These are phyloP conservation scores for Agonopterix heracliana DNA, from an alignment of 2,888 invertebrate genomes.

Conservation along the genomic window DNA sequence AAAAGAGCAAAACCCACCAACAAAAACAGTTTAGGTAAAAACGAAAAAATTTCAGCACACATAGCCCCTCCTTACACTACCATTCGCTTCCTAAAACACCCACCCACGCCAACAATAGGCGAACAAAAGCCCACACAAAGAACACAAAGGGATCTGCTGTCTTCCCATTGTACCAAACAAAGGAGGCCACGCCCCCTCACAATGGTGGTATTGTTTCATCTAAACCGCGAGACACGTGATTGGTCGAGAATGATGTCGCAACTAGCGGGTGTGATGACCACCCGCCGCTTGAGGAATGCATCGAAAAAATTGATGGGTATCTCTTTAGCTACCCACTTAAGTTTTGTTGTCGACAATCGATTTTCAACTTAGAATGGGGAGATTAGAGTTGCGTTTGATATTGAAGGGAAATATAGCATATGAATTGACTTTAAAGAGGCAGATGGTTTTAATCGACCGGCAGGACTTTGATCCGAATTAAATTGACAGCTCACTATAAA, in stretches of 20 bases:
- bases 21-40: too few species aligned
- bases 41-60: conserved; percentile 32
- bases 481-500: conserved; percentile 58
- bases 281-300: conserved; percentile 48
- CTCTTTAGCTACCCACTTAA: conserved; percentile 26
- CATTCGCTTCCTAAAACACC: conserved; percentile 13
- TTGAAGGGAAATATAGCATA: not conserved
- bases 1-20: too few species aligned
- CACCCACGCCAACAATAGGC: conserved; percentile 33
- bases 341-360: conserved; percentile 1
- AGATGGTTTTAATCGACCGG: conserved; percentile 45
- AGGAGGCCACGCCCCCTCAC: conserved; percentile 52
- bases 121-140: conserved; percentile 55
- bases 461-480: conserved; percentile 47
- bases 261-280: conserved; percentile 33
- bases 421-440: conserved; percentile 16
- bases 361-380: not conserved
- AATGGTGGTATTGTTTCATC: conserved; percentile 69
- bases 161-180: conserved; percentile 71
- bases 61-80: conserved; percentile 19
- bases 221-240: conserved; percentile 33
- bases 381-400: not conserved
- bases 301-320: conserved; percentile 33
- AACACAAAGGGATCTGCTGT: conserved; percentile 59
- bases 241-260: conserved; percentile 38